Base-by-base conservation (phyloP, 2,113 vertebrate genomes). In the Prietella phreatophila region DNA sequence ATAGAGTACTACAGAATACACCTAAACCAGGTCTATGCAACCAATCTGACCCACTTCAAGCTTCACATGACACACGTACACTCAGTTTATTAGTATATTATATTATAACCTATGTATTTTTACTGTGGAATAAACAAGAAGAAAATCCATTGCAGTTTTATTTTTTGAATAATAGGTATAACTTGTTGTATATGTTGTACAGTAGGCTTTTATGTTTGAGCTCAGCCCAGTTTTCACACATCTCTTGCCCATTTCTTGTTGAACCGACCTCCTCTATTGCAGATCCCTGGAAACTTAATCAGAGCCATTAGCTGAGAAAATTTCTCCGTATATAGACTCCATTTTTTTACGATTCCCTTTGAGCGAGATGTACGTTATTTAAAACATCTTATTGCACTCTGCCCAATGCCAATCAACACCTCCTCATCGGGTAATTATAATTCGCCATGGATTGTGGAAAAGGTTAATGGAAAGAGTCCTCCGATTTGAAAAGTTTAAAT, bases 401-500 rank as follows among this genome's bases (percentile, higher is more conserved):
- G 3, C 20, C 36, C 25, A 5, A 50, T n/a, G 47, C 75, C 75
- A n/a, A 55, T 79, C 76, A 79, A 13, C 30, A n/a, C 42, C 25
- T 50, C 73, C 73, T 79, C 27, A 0, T 55, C 27, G 11, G 13
- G 33, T 60, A 36, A 83, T 83, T 83, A 39, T 7, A 60, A 63
- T 83, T 83, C 56, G 15, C 11, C 11, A 61, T 2, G 56, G 30
- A 58, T 61, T 58, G 47, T 30, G 47, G 14, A 50, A 80, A 80
- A 80, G 76, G 50, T 80, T 80, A 80, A 80, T 80, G 76, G 76
- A 82, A 82, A 10, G 15, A 63, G 82, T 63, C 58, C 25, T 61
- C 56, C 3, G 58, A 65, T 83, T 63, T 65, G 56, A 83, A 61
- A 83, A 83, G 56, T 83, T 83, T 63, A 83, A 63, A 63, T 83